These are phyloP conservation scores for Matsumurasca onukii DNA, from an alignment of 1,140 invertebrate genomes.

Conservation along the genomic window DNA sequence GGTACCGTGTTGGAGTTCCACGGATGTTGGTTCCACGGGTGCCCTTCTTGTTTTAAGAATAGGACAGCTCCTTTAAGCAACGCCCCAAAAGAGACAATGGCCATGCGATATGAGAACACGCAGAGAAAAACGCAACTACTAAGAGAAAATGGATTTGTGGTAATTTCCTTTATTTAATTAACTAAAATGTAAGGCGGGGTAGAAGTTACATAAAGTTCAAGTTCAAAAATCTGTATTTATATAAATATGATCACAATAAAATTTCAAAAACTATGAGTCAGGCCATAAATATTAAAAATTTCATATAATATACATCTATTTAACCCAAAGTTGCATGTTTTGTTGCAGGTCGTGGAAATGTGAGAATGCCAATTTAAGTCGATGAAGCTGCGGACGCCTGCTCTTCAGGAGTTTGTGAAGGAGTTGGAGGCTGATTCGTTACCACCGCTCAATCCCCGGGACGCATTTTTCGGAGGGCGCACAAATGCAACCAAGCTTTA, in stretches of 20 bases:
- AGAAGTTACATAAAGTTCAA: too few species aligned
- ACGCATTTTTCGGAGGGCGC: slow-evolving; percentile 3
- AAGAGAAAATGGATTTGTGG: not conserved
- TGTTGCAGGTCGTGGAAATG: too few species aligned
- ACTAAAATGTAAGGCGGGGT: too few species aligned
- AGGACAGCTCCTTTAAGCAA: not conserved
- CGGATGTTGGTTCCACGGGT: slow-evolving; percentile 2
- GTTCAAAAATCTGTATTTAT: too few species aligned
- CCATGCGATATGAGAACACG: not conserved
- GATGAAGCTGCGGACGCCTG: not conserved
- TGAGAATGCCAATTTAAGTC: not conserved
- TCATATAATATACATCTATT: too few species aligned
- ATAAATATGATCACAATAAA: too few species aligned
- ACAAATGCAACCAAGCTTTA: slow-evolving; percentile 26
- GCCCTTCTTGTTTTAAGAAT: slow-evolving; percentile 7
- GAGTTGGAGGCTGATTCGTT: not conserved
- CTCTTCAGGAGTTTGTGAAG: not conserved
- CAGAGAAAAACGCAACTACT: not conserved
- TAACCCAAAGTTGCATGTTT: too few species aligned
- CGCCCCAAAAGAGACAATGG: not conserved
- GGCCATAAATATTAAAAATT: too few species aligned
- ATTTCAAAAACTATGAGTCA: too few species aligned
- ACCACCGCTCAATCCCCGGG: not conserved
- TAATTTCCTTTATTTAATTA: too few species aligned
- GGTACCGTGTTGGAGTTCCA: not conserved